Conservation (phyloP, 2,888 invertebrate genomes). For the Hirtodrosophila confusa region DNA sequence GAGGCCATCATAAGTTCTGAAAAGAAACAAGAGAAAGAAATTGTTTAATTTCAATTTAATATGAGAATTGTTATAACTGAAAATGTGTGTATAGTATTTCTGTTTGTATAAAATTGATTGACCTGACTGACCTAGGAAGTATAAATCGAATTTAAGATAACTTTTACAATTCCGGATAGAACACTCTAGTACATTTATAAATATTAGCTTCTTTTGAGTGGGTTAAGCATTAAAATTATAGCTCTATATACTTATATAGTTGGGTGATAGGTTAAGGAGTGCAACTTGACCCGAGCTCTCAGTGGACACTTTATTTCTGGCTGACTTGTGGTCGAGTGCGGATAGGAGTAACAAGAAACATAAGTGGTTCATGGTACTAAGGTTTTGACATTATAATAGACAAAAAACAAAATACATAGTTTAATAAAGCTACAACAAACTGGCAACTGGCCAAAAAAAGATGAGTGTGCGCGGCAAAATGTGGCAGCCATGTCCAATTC, state of each 20-base stretch:
- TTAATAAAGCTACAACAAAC: conserved; percentile 59
- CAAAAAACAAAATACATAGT: conserved; percentile 49
- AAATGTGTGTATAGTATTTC: too few species aligned
- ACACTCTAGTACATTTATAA: too few species aligned
- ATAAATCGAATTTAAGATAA: too few species aligned
- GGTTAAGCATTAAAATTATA: too few species aligned
- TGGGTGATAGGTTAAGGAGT: conserved; percentile 19
- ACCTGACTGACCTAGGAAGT: too few species aligned
- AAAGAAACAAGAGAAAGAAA: conserved; percentile 1
- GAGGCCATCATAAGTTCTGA: conserved; percentile 56
- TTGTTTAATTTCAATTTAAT: background rate
- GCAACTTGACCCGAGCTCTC: conserved; percentile 31
- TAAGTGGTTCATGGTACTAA: conserved; percentile 28
- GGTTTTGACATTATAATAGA: conserved; percentile 48
- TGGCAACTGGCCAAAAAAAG: conserved; percentile 46
- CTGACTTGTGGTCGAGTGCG: conserved; percentile 44
- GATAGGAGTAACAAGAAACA: conserved; percentile 6
- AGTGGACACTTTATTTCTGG: background rate
- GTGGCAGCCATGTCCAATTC: conserved; percentile 58
- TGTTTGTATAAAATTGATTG: too few species aligned
- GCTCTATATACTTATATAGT: conserved; percentile 7
- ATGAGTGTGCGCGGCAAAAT: conserved; percentile 33
- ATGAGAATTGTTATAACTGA: too few species aligned
- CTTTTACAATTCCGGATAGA: too few species aligned
- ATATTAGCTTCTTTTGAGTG: too few species aligned